A percentile compares a stretch with the other conserved stretches of the same genome.
Conservation (phyloP, 92 coral and sea anemone genomes). For the Porites divaricata region DNA sequence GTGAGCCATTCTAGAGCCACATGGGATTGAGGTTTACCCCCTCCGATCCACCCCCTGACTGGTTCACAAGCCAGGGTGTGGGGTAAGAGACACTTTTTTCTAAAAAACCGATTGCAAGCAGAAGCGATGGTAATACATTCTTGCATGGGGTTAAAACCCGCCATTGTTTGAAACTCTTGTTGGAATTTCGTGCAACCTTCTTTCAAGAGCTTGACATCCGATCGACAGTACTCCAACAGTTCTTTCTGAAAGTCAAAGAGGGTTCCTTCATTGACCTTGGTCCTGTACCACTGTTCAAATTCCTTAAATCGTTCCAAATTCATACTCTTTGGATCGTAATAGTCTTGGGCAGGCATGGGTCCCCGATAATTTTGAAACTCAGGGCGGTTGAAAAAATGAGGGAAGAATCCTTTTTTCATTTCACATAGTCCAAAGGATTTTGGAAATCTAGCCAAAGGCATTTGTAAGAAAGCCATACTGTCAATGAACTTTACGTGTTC, state of each 20-base stretch:
- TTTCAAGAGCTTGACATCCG: neutral
- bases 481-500: conserved; percentile 19
- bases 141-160: neutral
- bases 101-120: neutral
- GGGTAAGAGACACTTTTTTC: neutral
- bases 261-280: neutral
- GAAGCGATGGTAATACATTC: neutral
- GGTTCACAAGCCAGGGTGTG: neutral
- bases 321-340: conserved; percentile 40
- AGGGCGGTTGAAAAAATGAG: conserved; percentile 26
- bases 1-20: neutral
- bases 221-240: neutral
- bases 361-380: conserved; percentile 29
- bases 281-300: neutral
- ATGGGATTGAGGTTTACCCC: neutral
- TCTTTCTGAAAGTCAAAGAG: neutral
- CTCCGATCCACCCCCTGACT: neutral
- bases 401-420: conserved; percentile 42
- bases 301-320: neutral
- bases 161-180: neutral
- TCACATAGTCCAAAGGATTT: conserved; percentile 31
- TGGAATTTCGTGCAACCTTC: neutral
- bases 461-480: conserved; percentile 27
- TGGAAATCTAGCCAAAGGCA: conserved; percentile 7
- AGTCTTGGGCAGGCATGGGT: conserved; percentile 7